These are phyloP conservation scores for Tenebrio molitor DNA, from an alignment of 1,140 invertebrate genomes.

Conservation along the genomic window DNA sequence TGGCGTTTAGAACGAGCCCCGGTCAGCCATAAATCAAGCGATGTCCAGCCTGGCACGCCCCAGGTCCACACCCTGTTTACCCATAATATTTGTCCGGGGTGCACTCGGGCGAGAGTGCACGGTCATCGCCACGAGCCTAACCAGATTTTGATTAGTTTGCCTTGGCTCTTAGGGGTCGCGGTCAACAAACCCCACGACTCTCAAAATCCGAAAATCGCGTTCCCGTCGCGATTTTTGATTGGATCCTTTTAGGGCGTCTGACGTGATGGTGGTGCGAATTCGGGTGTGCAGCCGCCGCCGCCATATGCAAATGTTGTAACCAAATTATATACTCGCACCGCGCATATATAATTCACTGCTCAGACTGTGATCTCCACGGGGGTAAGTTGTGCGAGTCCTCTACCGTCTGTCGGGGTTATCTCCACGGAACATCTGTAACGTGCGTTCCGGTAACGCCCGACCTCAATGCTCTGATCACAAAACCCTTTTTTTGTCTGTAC, in stretches of 20 bases:
- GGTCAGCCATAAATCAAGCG: slow-evolving; percentile 61
- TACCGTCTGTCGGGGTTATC: slow-evolving; percentile 46
- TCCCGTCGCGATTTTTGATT: slow-evolving; percentile 28
- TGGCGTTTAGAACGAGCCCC: slow-evolving; percentile 49
- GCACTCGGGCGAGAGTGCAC: slow-evolving; percentile 44
- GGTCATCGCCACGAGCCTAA: slow-evolving; percentile 47
- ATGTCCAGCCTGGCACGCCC: slow-evolving; percentile 57
- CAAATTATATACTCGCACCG: slow-evolving; percentile 63
- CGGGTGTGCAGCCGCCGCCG: slow-evolving; percentile 51
- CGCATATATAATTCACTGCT: slow-evolving; percentile 62
- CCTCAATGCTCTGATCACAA: slow-evolving; percentile 49
- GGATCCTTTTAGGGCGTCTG: slow-evolving; percentile 6
- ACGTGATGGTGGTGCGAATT: slow-evolving; percentile 21
- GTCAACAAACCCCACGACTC: no score
- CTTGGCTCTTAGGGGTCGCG: slow-evolving; percentile 20
- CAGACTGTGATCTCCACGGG: slow-evolving; percentile 47
- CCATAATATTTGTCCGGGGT: slow-evolving; percentile 63
- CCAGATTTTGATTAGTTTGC: slow-evolving; percentile 50
- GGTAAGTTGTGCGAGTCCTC: neutral
- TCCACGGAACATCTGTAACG: slow-evolving; percentile 52
- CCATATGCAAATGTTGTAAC: slow-evolving; percentile 64
- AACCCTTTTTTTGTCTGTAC: slow-evolving; percentile 51
- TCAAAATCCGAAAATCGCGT: neutral
- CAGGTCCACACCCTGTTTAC: slow-evolving; percentile 60
- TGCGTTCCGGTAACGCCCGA: slow-evolving; percentile 44